Percentiles rank a stretch among this genome's conserved stretches.
phyloP scores from a whole-genome alignment of 1,140 invertebrate species.

The Hypothenemus hampei region DNA sequence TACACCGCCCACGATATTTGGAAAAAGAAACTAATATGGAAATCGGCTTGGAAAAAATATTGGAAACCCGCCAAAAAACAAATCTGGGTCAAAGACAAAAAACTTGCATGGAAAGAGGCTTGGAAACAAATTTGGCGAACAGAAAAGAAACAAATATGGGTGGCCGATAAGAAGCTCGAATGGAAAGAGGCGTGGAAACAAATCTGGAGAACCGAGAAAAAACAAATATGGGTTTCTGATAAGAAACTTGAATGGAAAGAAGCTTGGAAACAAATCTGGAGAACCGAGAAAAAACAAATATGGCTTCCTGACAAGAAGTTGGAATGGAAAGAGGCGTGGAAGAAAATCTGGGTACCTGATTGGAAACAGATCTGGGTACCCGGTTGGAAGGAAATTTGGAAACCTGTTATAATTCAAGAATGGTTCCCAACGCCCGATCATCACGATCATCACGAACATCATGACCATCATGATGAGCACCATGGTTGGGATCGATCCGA shows the following conservation, averaged over 20 bases:
- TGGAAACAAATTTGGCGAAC: conserved; percentile 71
- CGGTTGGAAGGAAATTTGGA: conserved; percentile 61
- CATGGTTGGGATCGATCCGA: conserved; percentile 53
- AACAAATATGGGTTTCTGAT: conserved; percentile 71
- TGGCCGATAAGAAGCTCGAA: conserved; percentile 67
- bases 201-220: conserved; percentile 69
- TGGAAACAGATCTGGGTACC: conserved; percentile 71
- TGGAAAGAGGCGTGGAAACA: conserved; percentile 77
- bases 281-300: conserved; percentile 71
- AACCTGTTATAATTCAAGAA: conserved; percentile 69
- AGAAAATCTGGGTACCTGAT: conserved; percentile 64
- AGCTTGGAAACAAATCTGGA: conserved; percentile 70
- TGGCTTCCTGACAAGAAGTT: conserved; percentile 69
- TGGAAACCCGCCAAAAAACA: conserved; percentile 73
- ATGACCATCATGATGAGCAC: conserved; percentile 27
- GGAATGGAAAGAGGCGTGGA: conserved; percentile 60
- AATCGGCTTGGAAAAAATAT: conserved; percentile 66
- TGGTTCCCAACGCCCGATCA: conserved; percentile 54
- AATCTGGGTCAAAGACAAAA: conserved; percentile 70
- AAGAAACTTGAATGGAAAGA: conserved; percentile 72
- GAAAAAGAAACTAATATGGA: conserved; percentile 73
- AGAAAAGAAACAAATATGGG: conserved; percentile 72
- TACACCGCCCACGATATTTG: conserved; percentile 72
- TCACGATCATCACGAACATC: conserved; percentile 51
- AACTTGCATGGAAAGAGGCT: conserved; percentile 69